phyloP scores from a whole-genome alignment of 53 echinoderm and acorn worm genomes.

The Apostichopus leukothele region DNA sequence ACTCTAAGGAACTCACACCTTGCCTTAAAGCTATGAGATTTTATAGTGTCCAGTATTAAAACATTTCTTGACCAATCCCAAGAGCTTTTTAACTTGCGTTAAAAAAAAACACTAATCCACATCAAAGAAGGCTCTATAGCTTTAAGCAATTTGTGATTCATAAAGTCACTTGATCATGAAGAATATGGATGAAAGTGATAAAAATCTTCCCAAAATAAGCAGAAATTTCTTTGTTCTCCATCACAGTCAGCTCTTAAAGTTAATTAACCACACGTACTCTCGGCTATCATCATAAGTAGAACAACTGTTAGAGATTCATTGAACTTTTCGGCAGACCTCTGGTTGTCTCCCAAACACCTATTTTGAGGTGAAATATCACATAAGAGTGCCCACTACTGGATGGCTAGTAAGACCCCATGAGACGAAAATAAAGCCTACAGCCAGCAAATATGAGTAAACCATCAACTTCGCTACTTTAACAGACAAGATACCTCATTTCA shows the following conservation, averaged over 20 bases:
- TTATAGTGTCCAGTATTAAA: too few relatives aligned
- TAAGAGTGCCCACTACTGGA: neutral
- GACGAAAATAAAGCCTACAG: conserved; percentile 1
- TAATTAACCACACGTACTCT: conserved; percentile 21
- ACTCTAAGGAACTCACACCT: too few relatives aligned
- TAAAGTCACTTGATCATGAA: neutral
- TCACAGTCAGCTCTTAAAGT: neutral
- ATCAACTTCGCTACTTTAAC: conserved; percentile 32
- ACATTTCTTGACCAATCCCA: too few relatives aligned
- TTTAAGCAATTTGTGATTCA: conserved; percentile 32
- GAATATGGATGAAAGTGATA: neutral
- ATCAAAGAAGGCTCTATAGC: neutral
- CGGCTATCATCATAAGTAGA: neutral
- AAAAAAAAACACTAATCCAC: too few relatives aligned
- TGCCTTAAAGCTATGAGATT: too few relatives aligned
- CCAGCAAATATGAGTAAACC: conserved; percentile 18
- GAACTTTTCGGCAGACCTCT: conserved; percentile 5
- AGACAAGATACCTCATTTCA: conserved; percentile 26
- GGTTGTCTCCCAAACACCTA: neutral
- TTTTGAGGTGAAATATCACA: neutral
- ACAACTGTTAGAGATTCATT: neutral
- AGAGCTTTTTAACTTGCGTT: too few relatives aligned
- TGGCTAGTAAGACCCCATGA: conserved; percentile 25
- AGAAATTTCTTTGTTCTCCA: conserved; percentile 21
- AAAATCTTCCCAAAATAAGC: neutral